These are phyloP conservation scores for Ormyrus labotus DNA, from an alignment of 2,888 invertebrate species.

Conservation along the genomic window DNA sequence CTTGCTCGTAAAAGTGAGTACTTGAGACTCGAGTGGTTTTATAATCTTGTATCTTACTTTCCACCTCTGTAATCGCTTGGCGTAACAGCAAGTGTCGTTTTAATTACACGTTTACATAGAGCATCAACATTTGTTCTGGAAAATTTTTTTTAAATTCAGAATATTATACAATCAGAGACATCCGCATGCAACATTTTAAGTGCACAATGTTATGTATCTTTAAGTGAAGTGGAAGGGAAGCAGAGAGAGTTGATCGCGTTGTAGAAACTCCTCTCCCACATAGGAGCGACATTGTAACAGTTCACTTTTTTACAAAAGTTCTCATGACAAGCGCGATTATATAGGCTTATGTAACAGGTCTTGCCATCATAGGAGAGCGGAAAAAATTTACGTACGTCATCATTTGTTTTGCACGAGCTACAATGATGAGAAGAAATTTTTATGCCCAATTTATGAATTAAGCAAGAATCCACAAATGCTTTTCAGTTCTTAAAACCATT, in stretches of 20 bases:
- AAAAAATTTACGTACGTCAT: constrained; percentile 23
- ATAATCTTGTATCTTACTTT: neutral
- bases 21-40: no score
- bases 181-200: neutral
- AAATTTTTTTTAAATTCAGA: neutral
- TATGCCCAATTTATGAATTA: neutral
- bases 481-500: neutral
- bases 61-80: neutral
- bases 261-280: constrained; percentile 38
- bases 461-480: no score
- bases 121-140: neutral
- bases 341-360: constrained; percentile 38
- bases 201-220: constrained; percentile 11
- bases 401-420: constrained; percentile 16
- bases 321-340: constrained; percentile 46
- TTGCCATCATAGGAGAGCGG: constrained; percentile 23
- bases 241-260: constrained; percentile 16
- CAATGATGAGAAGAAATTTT: constrained; percentile 5
- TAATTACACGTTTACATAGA: neutral
- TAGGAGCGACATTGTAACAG: constrained; percentile 28
- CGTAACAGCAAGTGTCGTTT: neutral
- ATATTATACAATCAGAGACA: no score
- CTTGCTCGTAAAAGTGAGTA: no score
- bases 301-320: constrained; percentile 41
- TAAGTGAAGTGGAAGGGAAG: constrained; percentile 11